Conservation (phyloP, 2,113 vertebrate genomes). For the mouse (Mus musculus) region GRCm39 chrX:160767501-160768000, state of each 20-base stretch:
- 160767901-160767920: background rate
- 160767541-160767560: background rate
- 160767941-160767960: slow-evolving; percentile 67
- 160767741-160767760: background rate
- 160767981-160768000: slow-evolving; percentile 74
- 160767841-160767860: background rate
- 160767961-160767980: slow-evolving; percentile 57
- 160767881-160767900: background rate
- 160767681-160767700: background rate
- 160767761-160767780: background rate
- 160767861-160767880: slow-evolving; percentile 11
- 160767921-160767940: background rate
- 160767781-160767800: no score
- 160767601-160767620: background rate
- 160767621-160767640: background rate
- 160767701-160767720: background rate
- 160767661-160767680: background rate
- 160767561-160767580: background rate
- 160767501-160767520: background rate
- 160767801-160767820: background rate
- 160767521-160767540: background rate
- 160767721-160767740: background rate
- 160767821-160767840: background rate
- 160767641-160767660: background rate
- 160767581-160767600: no score